Evolutionary conservation across 2,113 vertebrate genomes (phyloP).

Genomic region (Prunella himalayana): DNA sequence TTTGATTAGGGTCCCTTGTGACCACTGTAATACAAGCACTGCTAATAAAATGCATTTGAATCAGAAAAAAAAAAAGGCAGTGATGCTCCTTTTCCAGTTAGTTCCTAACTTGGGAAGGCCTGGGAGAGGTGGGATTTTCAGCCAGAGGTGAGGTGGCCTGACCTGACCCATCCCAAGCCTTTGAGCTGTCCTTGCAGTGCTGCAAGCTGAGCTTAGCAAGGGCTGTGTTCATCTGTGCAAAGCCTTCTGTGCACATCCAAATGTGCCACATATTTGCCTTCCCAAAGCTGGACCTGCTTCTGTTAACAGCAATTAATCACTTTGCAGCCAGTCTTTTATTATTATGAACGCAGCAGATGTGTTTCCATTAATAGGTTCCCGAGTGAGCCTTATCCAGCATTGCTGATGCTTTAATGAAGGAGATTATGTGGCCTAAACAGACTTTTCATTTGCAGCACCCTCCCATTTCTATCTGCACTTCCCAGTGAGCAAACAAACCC

Average conservation of each 20-base stretch:
- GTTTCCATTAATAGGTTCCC: slow-evolving; percentile 49
- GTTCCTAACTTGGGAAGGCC: not conserved
- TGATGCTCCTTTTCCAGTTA: not conserved
- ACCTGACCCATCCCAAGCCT: not conserved
- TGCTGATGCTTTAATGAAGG: slow-evolving; percentile 36
- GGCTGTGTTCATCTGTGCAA: not conserved
- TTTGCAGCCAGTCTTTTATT: slow-evolving; percentile 11
- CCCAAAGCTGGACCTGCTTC: not conserved
- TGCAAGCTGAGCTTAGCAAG: not conserved
- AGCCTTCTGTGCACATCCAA: not conserved
- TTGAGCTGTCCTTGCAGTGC: not conserved
- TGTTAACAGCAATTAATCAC: slow-evolving; percentile 43
- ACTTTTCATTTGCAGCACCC: slow-evolving; percentile 22
- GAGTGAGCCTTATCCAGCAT: slow-evolving; percentile 37
- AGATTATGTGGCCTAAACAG: slow-evolving; percentile 43
- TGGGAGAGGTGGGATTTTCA: not conserved
- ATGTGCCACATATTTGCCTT: not conserved
- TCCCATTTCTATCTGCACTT: not conserved
- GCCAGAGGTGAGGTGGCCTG: not conserved
- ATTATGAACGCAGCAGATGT: slow-evolving; percentile 28
- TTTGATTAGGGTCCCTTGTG: slow-evolving; percentile 49
- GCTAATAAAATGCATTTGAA: slow-evolving; percentile 5
- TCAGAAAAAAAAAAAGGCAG: not conserved
- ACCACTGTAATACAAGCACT: not conserved
- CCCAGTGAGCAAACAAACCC: slow-evolving; percentile 26